Base-by-base conservation (phyloP, 2,113 vertebrate species). In the Sporophila hypoxantha region DNA sequence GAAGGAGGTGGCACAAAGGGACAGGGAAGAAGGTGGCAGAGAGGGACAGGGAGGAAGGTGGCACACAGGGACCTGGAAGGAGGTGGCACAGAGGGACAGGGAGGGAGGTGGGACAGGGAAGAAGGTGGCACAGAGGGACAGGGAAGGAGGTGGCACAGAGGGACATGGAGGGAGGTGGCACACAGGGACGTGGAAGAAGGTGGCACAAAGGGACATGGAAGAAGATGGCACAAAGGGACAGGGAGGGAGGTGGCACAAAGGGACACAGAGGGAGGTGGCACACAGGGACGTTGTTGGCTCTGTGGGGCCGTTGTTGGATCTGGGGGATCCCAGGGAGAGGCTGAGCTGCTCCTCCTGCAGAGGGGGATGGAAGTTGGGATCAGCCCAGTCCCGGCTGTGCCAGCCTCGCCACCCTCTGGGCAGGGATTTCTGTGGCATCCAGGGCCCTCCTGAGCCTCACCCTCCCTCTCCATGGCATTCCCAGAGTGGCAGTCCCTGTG, bases 401-500 rank as follows among this genome's bases (percentile, higher is more conserved):
- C 76, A 46, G 21, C 26, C 39, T 22, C 0, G 5, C 37, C 32
- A 5, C 39, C 25, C 61, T 39, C 6, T 9, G 12, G 64, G 42
- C 4, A 37, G 37, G 30, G 37, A 34, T 60, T 50, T 22, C 77
- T 23, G 13, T 5, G 44, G 42, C 21, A 9, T 29, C 21, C 59
- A 23, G 77, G 25, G 44, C 8, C n/a, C 26, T 61, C 14, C 32
- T 20, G 59, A 36, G 52, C 42, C 59, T 70, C 5, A 0, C 14
- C 46, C 22, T 47, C 57, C 13, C 32, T 36, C 26, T 37, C 56
- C 2, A 0, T 3, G 57, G 23, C 18, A 1, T 53, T 53, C 55
- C 53, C 0, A 0, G 1, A 8, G 5, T 8, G 52, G 5, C 4
- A 0, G 8, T 17, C 29, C 61, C 55, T 0, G 2, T 3, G 57